phyloP scores from a whole-genome alignment of 2,888 invertebrate genomes.

The Ormyrus labotus region DNA sequence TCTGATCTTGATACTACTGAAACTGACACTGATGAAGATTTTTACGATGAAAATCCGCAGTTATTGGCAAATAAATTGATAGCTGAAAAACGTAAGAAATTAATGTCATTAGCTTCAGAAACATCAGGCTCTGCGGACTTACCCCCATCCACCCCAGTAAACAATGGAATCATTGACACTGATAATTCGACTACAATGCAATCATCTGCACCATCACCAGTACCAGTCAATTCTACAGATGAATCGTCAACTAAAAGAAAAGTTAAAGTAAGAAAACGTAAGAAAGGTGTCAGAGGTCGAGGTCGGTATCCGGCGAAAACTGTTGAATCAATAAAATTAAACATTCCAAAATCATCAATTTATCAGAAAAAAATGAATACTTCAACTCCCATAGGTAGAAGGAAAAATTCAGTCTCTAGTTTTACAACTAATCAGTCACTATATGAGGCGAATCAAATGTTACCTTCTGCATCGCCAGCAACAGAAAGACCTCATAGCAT shows the following conservation, averaged over 20 bases:
- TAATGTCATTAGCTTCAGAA: constrained; percentile 80
- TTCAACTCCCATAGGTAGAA: constrained; percentile 33
- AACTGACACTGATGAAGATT: constrained; percentile 91
- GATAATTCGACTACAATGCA: constrained; percentile 47
- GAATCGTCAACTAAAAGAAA: constrained; percentile 63
- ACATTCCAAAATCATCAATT: constrained; percentile 78
- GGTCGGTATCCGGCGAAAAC: constrained; percentile 71
- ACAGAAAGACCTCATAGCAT: constrained; percentile 22
- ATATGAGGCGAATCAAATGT: constrained; percentile 15
- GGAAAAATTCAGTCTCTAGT: constrained; percentile 51
- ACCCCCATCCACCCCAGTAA: constrained; percentile 61
- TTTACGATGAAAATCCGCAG: constrained; percentile 90
- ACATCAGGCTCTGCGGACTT: constrained; percentile 76
- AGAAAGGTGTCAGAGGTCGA: constrained; percentile 67
- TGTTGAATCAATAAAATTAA: constrained; percentile 79
- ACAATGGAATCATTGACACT: constrained; percentile 69
- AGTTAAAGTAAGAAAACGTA: constrained; percentile 83
- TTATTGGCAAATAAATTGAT: constrained; percentile 84
- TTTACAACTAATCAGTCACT: constrained; percentile 6
- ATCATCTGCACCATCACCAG: constrained; percentile 66
- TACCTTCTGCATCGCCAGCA: background rate
- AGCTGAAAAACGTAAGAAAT: constrained; percentile 85
- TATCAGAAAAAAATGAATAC: constrained; percentile 67
- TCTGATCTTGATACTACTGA: constrained; percentile 91
- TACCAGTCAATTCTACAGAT: constrained; percentile 43